Base-by-base conservation (phyloP, 2,797 vertebrate genomes). In the Chrysocyon brachyurus region DNA sequence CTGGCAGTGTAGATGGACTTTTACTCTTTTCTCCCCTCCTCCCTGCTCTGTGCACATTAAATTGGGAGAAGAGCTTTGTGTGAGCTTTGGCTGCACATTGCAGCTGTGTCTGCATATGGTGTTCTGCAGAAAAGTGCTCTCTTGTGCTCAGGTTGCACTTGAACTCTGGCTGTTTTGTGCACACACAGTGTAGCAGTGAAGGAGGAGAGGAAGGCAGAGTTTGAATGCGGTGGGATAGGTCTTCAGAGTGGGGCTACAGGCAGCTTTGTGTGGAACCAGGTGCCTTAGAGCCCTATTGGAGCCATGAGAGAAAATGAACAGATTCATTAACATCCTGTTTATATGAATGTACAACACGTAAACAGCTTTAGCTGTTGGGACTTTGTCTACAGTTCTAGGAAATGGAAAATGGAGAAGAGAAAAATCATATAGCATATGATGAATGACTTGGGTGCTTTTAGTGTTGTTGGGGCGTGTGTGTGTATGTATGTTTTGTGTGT, bases 21-120 rank as follows among this genome's bases (percentile, higher is more conserved):
- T 88, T 56, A 26, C 52, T 72, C 40, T 77, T 82, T 70, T 22
- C 87, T 54, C 72, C 54, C 86, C 19, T 36, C 70, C 81, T 56
- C 70, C 64, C 63, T 70, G 28, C 82, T 84, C 17, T 56, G 77
- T 96, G 87, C 16, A 94, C 77, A 88, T 70, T 2, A 83, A 63
- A 28, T 15, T 3, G 0, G 94, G 72, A 92, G 92, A 1, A n/a
- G 93, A 77, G 49, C 96, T 95, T 88, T 96, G 81, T 94, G 95
- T 93, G 56, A 33, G 57, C 12, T 40, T 92, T 10, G 96, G 63
- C 73, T 97, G 96, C 90, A 87, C 1, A 3, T 75, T 86, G 96
- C 93, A 98, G 14, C 89, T 89, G 84, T 59, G 16, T 68, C 78
- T 28, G 11, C 16, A 0, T 3, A 0, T 52, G 66, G 84, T 86